Conservation (phyloP, 2,888 invertebrate species). For the Allygus modestus region DNA sequence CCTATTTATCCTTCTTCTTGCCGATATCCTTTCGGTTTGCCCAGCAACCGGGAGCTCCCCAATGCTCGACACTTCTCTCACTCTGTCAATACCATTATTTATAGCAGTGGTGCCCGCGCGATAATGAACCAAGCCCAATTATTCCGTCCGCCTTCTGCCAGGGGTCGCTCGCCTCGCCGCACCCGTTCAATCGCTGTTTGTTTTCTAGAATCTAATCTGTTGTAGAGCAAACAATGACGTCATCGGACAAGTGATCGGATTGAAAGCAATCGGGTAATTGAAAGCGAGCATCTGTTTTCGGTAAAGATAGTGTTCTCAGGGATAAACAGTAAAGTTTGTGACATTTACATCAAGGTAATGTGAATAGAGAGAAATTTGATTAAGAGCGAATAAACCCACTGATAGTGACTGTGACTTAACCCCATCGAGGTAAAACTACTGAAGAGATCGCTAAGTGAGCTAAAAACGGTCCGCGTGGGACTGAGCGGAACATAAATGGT, state of each 20-base stretch:
- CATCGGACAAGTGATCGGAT: not conserved
- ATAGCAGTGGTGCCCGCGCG: constrained; percentile 22
- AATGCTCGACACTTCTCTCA: not conserved
- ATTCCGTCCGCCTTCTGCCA: not conserved
- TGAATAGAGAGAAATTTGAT: too few relatives aligned
- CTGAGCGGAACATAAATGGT: too few relatives aligned
- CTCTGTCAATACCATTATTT: constrained; percentile 47
- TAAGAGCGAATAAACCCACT: too few relatives aligned
- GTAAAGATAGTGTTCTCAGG: not conserved
- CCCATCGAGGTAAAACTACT: too few relatives aligned
- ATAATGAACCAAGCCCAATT: constrained; percentile 52
- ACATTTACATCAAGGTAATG: too few relatives aligned
- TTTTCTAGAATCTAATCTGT: constrained; percentile 44
- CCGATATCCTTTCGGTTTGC: not conserved
- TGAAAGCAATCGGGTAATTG: constrained; percentile 19
- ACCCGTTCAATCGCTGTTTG: constrained; percentile 47
- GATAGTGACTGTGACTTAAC: too few relatives aligned
- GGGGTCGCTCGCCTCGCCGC: constrained; percentile 40
- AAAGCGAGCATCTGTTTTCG: not conserved
- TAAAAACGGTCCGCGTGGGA: too few relatives aligned
- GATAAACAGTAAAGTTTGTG: too few relatives aligned
- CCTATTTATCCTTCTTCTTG: not conserved
- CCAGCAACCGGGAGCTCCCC: not conserved
- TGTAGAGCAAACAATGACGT: constrained; percentile 47
- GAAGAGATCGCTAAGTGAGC: too few relatives aligned